phyloP scores from a whole-genome alignment of 2,888 invertebrate species.

The Synanthedon formicaeformis region DNA sequence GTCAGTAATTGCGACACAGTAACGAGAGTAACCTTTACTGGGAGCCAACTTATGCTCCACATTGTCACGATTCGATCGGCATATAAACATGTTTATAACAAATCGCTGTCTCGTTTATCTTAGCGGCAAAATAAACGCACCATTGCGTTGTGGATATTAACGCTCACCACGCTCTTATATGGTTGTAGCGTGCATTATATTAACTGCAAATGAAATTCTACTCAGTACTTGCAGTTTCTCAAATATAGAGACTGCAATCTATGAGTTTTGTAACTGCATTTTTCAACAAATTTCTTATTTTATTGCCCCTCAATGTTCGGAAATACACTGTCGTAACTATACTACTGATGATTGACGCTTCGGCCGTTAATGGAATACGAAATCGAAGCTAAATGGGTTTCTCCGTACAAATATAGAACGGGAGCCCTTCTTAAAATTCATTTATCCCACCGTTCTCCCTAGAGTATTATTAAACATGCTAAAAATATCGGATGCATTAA shows the following conservation, averaged over 20 bases:
- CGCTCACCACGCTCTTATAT: constrained; percentile 17
- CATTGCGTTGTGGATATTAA: constrained; percentile 21
- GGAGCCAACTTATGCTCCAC: constrained; percentile 46
- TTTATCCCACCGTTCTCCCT: constrained; percentile 27
- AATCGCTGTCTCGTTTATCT: constrained; percentile 50
- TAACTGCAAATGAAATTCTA: constrained; percentile 10
- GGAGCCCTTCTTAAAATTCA: constrained; percentile 26
- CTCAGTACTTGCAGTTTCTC: constrained; percentile 38
- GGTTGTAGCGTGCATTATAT: constrained; percentile 3
- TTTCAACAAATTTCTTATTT: constrained; percentile 50
- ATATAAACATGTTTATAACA: constrained; percentile 41
- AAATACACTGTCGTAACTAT: constrained; percentile 35
- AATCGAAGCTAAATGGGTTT: constrained; percentile 9
- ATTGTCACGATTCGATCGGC: constrained; percentile 60
- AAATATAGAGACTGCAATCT: constrained; percentile 34
- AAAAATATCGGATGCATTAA: constrained; percentile 47
- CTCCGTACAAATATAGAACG: constrained; percentile 24
- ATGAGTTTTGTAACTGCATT: constrained; percentile 47
- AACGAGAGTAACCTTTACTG: constrained; percentile 66
- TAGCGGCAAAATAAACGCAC: constrained; percentile 27
- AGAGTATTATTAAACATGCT: constrained; percentile 35
- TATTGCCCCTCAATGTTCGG: constrained; percentile 46
- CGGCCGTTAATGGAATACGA: constrained; percentile 4
- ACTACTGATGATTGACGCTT: constrained; percentile 19
- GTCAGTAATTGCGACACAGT: constrained; percentile 44